Conservation (phyloP, 2,113 vertebrate species). For the Electrona antarctica region DNA sequence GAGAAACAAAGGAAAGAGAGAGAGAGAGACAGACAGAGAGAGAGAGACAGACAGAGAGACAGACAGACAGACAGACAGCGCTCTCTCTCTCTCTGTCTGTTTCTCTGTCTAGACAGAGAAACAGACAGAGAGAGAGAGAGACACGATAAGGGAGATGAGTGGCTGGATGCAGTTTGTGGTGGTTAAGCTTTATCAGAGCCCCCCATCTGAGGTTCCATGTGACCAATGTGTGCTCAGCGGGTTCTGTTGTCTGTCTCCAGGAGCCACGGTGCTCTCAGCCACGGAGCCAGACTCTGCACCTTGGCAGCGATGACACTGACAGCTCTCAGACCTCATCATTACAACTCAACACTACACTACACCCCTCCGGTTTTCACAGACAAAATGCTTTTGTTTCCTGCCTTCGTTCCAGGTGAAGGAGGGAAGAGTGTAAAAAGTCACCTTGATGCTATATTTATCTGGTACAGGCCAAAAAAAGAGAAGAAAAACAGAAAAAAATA, state of each 20-base stretch:
- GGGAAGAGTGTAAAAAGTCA: constrained; percentile 64
- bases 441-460: constrained; percentile 76
- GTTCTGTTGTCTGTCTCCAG: constrained; percentile 59
- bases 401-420: constrained; percentile 45
- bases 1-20: constrained; percentile 20
- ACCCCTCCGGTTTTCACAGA: constrained; percentile 36
- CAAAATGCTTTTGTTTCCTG: constrained; percentile 48
- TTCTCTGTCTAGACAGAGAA: constrained; percentile 37
- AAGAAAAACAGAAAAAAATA: constrained; percentile 44
- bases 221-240: constrained; percentile 69
- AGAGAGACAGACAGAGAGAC: constrained; percentile 40
- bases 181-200: constrained; percentile 77
- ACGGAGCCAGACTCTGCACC: constrained; percentile 46
- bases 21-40: neutral
- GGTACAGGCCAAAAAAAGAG: constrained; percentile 40
- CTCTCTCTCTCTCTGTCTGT: too few species aligned
- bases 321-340: constrained; percentile 58
- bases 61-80: constrained; percentile 18
- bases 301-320: constrained; percentile 54
- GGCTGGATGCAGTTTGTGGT: constrained; percentile 74
- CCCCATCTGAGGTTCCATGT: constrained; percentile 78
- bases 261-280: constrained; percentile 58
- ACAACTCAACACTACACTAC: constrained; percentile 55
- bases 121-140: constrained; percentile 36
- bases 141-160: constrained; percentile 23